A percentile compares a stretch with the other conserved stretches of the same genome.
Conservation (phyloP, 2,113 vertebrate species). For the Pelmatolapia mariae region DNA sequence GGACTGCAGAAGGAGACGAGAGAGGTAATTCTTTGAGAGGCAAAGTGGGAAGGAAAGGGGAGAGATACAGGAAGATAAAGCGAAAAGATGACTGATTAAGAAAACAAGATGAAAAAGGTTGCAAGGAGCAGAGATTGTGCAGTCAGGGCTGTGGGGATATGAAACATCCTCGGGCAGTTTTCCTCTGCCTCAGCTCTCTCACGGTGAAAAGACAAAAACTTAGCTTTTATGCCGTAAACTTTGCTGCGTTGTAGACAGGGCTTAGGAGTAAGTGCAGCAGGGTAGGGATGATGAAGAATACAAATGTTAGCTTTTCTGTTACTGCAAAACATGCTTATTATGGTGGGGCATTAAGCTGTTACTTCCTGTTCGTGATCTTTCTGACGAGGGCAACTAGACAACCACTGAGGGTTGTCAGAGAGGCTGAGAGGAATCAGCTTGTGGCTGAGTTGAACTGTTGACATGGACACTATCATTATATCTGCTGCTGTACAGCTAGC, state of each 20-base stretch:
- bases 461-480: not conserved
- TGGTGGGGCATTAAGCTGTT: constrained; percentile 5
- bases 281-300: constrained; percentile 46
- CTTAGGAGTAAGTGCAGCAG: constrained; percentile 20
- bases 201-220: constrained; percentile 51
- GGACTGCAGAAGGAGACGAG: not conserved
- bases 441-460: not conserved
- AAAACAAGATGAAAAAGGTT: constrained; percentile 30
- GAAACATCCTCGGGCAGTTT: constrained; percentile 64
- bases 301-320: constrained; percentile 48
- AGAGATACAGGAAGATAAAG: constrained; percentile 11
- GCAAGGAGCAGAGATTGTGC: constrained; percentile 18
- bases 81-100: constrained; percentile 51
- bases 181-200: constrained; percentile 51
- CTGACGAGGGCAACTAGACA: constrained; percentile 20
- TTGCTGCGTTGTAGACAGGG: constrained; percentile 36
- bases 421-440: not conserved
- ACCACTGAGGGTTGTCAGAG: not conserved
- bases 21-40: constrained; percentile 2
- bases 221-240: constrained; percentile 57
- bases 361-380: not conserved
- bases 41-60: not conserved
- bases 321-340: constrained; percentile 19
- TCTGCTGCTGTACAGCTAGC: not conserved
- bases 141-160: constrained; percentile 51